Conservation (phyloP, 2,888 invertebrate genomes). For the Apoda limacodes region DNA sequence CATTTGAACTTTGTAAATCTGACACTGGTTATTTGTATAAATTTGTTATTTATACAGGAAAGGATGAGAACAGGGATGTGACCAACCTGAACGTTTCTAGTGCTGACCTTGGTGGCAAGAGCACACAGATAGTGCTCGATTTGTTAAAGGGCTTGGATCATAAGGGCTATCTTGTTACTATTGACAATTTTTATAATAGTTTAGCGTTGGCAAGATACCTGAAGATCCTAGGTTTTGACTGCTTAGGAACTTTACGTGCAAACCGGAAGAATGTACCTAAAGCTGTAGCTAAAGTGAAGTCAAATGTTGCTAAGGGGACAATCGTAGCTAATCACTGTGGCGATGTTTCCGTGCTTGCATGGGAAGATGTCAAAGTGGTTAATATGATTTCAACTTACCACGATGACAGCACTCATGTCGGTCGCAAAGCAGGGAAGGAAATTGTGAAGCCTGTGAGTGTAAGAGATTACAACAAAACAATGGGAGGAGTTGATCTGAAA, state of each 20-base stretch:
- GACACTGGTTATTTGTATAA: constrained; percentile 11
- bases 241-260: constrained; percentile 18
- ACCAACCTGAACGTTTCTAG: background rate
- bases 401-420: background rate
- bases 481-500: constrained; percentile 9
- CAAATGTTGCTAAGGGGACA: background rate
- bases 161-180: constrained; percentile 15
- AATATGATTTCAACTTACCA: background rate
- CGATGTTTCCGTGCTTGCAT: background rate
- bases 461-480: constrained; percentile 5
- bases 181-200: constrained; percentile 20
- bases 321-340: background rate
- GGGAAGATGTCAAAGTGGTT: background rate
- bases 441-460: constrained; percentile 2
- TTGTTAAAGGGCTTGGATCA: constrained; percentile 12
- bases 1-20: constrained; percentile 17
- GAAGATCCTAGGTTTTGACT: constrained; percentile 19
- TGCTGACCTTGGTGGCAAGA: background rate
- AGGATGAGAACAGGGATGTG: background rate
- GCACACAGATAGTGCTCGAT: constrained; percentile 2
- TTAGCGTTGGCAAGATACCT: constrained; percentile 18
- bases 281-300: background rate
- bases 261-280: constrained; percentile 20
- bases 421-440: background rate
- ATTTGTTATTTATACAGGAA: constrained; percentile 8